Evolutionary conservation across 2,797 vertebrate genomes (phyloP), one percentile per base, ranked within the genome.

Genomic region (Petrocephalus schoutedeni): DNA sequence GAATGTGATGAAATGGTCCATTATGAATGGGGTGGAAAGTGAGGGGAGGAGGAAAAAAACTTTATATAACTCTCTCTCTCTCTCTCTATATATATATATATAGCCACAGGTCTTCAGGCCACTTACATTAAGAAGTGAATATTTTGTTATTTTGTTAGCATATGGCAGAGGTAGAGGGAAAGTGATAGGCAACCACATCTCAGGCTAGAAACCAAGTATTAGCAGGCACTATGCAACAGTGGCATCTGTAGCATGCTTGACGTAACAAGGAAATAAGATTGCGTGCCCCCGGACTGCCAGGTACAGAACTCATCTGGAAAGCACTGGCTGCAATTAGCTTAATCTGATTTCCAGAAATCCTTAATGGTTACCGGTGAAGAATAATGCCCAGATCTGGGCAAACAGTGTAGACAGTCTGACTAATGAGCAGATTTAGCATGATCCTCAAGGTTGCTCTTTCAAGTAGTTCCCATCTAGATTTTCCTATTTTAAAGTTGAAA

Each of bases 331-430:
- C 57, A 88, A 84, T 64, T 51, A 51, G 71, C 45, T 32, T 53
- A 49, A 84, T 61, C 56, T 84, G 56, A 88, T 83, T 83, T 88
- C 77, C 77, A 88, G 77, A 88, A 88, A 84, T 53, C 21, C 77
- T 14, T 53, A 84, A 49, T 64, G 19, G 58, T 88, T 87, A 32
- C 87, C 49, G 45, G 59, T n/a, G 45, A 67, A 59, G 45, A 64
- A 64, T 45, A 88, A 54, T 32, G 28, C 80, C 49, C 19, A 41
- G 71, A 82, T 83, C 58, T 82, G 77, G 41, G 21, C 74, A 64
- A 86, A 64, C 74, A 59, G 36, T 14, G 57, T 6, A 64, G 57
- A 36, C 56, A 83, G 36, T 61, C 56, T 53, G 45, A 16, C 80
- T 64, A 83, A 32, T 53, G 74, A 28, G 74, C 36, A 19, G 80